Evolutionary conservation across 2,888 invertebrate species (phyloP).

Genomic region (Torymus auratus): DNA sequence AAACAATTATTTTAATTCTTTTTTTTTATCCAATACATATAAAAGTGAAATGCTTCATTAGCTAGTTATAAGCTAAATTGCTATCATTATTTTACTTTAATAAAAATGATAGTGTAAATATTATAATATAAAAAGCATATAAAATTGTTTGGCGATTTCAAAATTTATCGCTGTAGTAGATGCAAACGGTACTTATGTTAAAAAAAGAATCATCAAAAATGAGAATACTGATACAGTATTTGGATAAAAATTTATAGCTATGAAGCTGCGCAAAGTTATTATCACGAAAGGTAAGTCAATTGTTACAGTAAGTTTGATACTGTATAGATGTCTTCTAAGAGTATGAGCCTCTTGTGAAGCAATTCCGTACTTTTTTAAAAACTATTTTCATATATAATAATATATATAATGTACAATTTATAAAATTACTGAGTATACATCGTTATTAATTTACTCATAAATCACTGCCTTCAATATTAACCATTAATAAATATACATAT

Average conservation of each 20-base stretch:
- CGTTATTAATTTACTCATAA: slow-evolving; percentile 40
- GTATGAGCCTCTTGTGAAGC: slow-evolving; percentile 21
- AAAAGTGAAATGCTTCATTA: slow-evolving; percentile 47
- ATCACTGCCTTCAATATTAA: slow-evolving; percentile 42
- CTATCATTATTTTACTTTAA: slow-evolving; percentile 41
- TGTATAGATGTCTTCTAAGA: slow-evolving; percentile 47
- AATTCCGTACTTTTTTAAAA: slow-evolving; percentile 45
- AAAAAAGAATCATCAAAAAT: slow-evolving; percentile 54
- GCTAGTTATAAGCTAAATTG: slow-evolving; percentile 38
- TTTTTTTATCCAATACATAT: slow-evolving; percentile 48
- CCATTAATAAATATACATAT: slow-evolving; percentile 30
- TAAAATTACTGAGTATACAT: slow-evolving; percentile 51
- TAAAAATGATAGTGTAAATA: slow-evolving; percentile 57
- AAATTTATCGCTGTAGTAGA: slow-evolving; percentile 55
- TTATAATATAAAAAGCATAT: slow-evolving; percentile 60
- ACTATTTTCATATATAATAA: slow-evolving; percentile 48
- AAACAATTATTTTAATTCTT: slow-evolving; percentile 27
- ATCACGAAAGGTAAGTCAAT: slow-evolving; percentile 32
- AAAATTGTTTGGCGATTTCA: slow-evolving; percentile 59
- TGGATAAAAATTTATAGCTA: slow-evolving; percentile 64
- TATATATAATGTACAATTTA: slow-evolving; percentile 51
- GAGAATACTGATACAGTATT: slow-evolving; percentile 72
- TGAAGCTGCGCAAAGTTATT: slow-evolving; percentile 66
- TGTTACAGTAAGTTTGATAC: slow-evolving; percentile 38
- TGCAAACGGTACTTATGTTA: slow-evolving; percentile 47